Evolutionary conservation across 1,140 invertebrate species (phyloP).

Genomic region (Tribolium castaneum): DNA sequence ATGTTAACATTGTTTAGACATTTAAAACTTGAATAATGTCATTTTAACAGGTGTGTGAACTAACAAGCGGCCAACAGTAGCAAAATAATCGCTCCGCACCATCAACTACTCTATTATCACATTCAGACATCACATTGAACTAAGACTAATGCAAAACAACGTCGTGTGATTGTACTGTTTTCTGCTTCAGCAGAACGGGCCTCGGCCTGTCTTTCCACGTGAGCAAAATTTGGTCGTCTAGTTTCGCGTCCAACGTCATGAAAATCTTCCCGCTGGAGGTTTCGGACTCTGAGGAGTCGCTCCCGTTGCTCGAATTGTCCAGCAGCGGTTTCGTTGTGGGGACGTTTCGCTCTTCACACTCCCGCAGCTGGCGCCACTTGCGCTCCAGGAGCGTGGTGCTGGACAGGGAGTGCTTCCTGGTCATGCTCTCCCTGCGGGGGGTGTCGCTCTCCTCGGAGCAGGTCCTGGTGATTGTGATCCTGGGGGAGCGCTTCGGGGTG

Average conservation of each 20-base stretch:
- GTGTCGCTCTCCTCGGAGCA: conserved; percentile 76
- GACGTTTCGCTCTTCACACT: conserved; percentile 51
- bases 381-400: conserved; percentile 68
- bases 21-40: conserved; percentile 37
- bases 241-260: conserved; percentile 56
- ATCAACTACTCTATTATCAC: conserved; percentile 47
- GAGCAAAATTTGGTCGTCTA: conserved; percentile 65
- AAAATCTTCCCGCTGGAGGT: conserved; percentile 59
- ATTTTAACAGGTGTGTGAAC: conserved; percentile 45
- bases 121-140: conserved; percentile 53
- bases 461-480: conserved; percentile 77
- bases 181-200: conserved; percentile 44
- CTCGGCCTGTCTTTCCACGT: conserved; percentile 63
- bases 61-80: conserved; percentile 27
- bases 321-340: conserved; percentile 53
- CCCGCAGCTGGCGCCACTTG: conserved; percentile 60
- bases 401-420: conserved; percentile 68
- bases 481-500: conserved; percentile 70
- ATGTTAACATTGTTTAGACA: conserved; percentile 38
- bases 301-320: conserved; percentile 53
- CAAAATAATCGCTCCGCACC: conserved; percentile 21
- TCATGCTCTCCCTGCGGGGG: conserved; percentile 64
- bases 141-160: conserved; percentile 45
- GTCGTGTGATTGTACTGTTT: conserved; percentile 52
- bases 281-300: conserved; percentile 66